Evolutionary conservation across 2,888 invertebrate genomes (phyloP).

Genomic region (Notodonta ziczac): DNA sequence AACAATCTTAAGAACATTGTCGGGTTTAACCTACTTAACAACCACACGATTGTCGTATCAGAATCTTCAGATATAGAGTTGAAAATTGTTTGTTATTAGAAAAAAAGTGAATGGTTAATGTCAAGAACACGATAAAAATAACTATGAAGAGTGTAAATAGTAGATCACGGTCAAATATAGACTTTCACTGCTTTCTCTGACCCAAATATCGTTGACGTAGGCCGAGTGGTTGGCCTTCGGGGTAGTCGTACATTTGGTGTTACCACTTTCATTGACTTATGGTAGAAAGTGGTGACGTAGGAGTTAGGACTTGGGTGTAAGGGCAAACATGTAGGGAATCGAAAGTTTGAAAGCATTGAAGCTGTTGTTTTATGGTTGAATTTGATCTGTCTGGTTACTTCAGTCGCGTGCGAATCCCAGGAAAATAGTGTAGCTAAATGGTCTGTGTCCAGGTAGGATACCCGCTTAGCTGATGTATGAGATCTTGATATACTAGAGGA

Average conservation of each 20-base stretch:
- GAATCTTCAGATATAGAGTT: constrained; percentile 37
- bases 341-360: constrained; percentile 2
- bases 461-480: too few relatives aligned
- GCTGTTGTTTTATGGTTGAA: background rate
- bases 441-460: too few relatives aligned
- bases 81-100: constrained; percentile 29
- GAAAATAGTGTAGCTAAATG: too few relatives aligned
- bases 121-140: constrained; percentile 64
- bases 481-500: too few relatives aligned
- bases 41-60: constrained; percentile 34
- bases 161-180: constrained; percentile 72
- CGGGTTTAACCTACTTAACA: constrained; percentile 42
- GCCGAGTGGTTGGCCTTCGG: constrained; percentile 71
- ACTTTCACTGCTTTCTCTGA: constrained; percentile 80
- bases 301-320: constrained; percentile 53
- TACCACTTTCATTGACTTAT: constrained; percentile 74
- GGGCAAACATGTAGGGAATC: constrained; percentile 18
- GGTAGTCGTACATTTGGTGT: constrained; percentile 74
- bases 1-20: constrained; percentile 50
- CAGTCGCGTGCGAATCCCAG: too few relatives aligned
- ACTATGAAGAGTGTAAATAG: constrained; percentile 69
- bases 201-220: constrained; percentile 72
- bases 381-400: background rate
- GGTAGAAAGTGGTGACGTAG: constrained; percentile 66
- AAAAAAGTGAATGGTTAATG: constrained; percentile 61